These are phyloP conservation scores for Lagocephalus sceleratus DNA, from an alignment of 2,797 vertebrate genomes.

Conservation along the genomic window DNA sequence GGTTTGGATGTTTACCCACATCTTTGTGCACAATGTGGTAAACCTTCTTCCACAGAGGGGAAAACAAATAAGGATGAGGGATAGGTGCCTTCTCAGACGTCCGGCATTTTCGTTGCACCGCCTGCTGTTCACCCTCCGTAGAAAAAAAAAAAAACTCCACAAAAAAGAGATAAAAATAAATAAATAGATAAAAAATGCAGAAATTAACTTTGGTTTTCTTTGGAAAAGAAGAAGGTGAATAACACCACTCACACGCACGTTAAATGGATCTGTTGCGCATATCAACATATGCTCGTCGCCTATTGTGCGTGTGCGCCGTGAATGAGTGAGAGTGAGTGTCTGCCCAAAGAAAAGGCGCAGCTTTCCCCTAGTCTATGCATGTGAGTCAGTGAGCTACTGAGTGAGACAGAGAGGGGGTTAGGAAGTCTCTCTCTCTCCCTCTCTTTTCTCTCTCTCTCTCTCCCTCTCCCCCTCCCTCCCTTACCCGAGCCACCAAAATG, in stretches of 20 bases:
- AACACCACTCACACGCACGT: slow-evolving; percentile 16
- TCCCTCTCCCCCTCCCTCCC: slow-evolving; percentile 30
- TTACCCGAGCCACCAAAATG: slow-evolving; percentile 78
- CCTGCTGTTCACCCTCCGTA: slow-evolving; percentile 10
- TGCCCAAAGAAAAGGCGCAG: slow-evolving; percentile 61
- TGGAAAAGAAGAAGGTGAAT: not conserved
- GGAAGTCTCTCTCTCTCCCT: slow-evolving; percentile 9
- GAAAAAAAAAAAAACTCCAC: slow-evolving; percentile 13
- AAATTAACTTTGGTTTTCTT: not conserved
- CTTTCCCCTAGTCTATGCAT: slow-evolving; percentile 44
- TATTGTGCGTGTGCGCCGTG: slow-evolving; percentile 36
- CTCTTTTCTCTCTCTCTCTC: slow-evolving; percentile 14
- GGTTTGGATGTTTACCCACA: slow-evolving; percentile 47
- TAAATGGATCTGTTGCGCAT: slow-evolving; percentile 43
- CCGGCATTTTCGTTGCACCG: slow-evolving; percentile 63
- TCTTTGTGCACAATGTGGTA: slow-evolving; percentile 40
- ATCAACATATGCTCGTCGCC: slow-evolving; percentile 47
- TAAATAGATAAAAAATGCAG: not conserved
- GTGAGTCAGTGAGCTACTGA: slow-evolving; percentile 8
- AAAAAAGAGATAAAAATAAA: slow-evolving; percentile 7
- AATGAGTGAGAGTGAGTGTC: slow-evolving; percentile 48
- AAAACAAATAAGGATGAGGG: not conserved
- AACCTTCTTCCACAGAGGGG: slow-evolving; percentile 43
- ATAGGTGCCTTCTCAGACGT: slow-evolving; percentile 46
- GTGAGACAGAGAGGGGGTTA: slow-evolving; percentile 2